Evolutionary conservation across 2,888 invertebrate genomes (phyloP), one percentile per base, ranked within the genome.

Genomic region (Drosophila borealis): DNA sequence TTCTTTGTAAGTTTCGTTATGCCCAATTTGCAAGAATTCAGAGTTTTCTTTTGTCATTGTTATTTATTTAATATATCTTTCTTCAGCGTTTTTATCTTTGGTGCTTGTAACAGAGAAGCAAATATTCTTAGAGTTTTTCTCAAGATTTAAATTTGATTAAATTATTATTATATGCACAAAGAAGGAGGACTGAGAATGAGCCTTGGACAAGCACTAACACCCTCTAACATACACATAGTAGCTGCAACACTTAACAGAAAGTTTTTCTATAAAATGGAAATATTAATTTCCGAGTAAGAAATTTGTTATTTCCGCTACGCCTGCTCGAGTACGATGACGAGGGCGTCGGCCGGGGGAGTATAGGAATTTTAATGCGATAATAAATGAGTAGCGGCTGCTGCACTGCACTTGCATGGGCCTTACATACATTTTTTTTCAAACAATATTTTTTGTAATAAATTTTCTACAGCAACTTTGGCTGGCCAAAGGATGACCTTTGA

Each of bases 221-320:
- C 51, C 44, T 59, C 48, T 46, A 34, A 61, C 21, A 50, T 39
- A 66, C 29, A 61, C 34, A 19, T 37, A 36, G 37, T 19, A 46
- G 51, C 48, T 49, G 50, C 49, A 63, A 25, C 44, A 54, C 36
- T 70, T 62, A 53, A 56, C 44, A 53, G 45, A 82, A 90, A 89
- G 80, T 90, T 88, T 82, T 80, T 78, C 74, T 86, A 80, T 83
- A 79, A 83, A 83, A 81, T 77, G 80, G 74, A 85, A 88, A 88
- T 88, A 89, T 88, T 89, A 88, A 89, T 89, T 89, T 89, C 89
- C 90, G 81, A 83, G 80, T 70, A 81, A 89, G 90, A 88, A 89
- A 88, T 90, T 89, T 86, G 88, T 81, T 86, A 84, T 89, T 89
- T 89, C 88, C 86, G 80, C 77, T 56, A 81, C 53, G 73, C 71